A percentile compares a stretch with the other conserved stretches of the same genome.
phyloP scores from a whole-genome alignment of 2,797 vertebrate species.

The Chaetophractus vellerosus region DNA sequence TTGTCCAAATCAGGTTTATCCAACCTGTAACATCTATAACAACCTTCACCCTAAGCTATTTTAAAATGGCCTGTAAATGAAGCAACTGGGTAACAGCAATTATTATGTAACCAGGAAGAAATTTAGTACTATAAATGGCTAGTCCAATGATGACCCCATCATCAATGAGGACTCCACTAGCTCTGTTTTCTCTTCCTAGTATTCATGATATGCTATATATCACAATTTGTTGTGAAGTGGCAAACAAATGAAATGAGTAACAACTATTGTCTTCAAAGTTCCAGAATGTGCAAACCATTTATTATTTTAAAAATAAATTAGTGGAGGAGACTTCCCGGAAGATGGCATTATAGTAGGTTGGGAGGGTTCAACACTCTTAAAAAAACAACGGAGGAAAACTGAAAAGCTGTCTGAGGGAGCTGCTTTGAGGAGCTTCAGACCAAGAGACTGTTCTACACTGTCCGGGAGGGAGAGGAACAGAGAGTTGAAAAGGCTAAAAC shows the following conservation, averaged over 20 bases:
- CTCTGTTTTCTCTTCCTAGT: neutral
- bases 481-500: too few relatives aligned
- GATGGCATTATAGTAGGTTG: too few relatives aligned
- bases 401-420: too few relatives aligned
- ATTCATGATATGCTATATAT: neutral
- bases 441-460: too few relatives aligned
- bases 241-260: neutral
- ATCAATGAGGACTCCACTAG: neutral
- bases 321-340: too few relatives aligned
- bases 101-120: neutral
- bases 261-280: neutral
- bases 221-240: neutral
- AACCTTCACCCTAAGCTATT: neutral
- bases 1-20: neutral
- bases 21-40: neutral
- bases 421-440: too few relatives aligned
- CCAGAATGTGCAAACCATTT: neutral
- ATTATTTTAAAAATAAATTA: slow-evolving; percentile 19
- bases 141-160: neutral
- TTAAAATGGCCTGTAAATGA: slow-evolving; percentile 1
- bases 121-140: neutral
- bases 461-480: too few relatives aligned
- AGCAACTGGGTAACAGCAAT: neutral
- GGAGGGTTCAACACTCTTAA: too few relatives aligned
- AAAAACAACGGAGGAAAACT: too few relatives aligned